These are phyloP conservation scores for Sycophaga agraensis DNA, from an alignment of 1,140 invertebrate genomes.

Conservation along the genomic window DNA sequence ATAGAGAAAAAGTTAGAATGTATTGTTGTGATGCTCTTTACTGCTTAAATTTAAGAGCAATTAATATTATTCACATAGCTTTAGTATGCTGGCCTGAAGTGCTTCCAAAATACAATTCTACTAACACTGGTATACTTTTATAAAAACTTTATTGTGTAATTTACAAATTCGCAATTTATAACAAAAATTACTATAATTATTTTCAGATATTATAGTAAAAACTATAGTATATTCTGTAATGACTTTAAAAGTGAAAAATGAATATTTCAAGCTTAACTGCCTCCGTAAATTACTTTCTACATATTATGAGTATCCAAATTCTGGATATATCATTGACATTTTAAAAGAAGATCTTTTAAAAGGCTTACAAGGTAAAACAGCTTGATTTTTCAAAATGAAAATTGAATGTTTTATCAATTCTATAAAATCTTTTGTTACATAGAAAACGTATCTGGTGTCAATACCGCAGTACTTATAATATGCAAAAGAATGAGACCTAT, in stretches of 20 bases:
- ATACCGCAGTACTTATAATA: constrained; percentile 43
- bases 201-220: constrained; percentile 43
- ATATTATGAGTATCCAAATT: constrained; percentile 42
- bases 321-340: constrained; percentile 13
- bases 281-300: constrained; percentile 37
- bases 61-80: constrained; percentile 38
- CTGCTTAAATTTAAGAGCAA: constrained; percentile 38
- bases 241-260: not conserved
- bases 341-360: constrained; percentile 34
- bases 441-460: constrained; percentile 29
- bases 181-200: constrained; percentile 14
- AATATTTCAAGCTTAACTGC: constrained; percentile 28
- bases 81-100: constrained; percentile 50
- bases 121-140: constrained; percentile 33
- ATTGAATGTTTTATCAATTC: not conserved
- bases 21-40: constrained; percentile 50
- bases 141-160: constrained; percentile 26
- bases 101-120: constrained; percentile 41
- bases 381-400: not conserved
- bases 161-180: constrained; percentile 17
- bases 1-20: constrained; percentile 48
- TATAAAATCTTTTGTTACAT: constrained; percentile 27
- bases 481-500: constrained; percentile 41
- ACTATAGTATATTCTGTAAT: constrained; percentile 42
- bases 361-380: constrained; percentile 38